These are phyloP conservation scores for Philhelius pedissequus DNA, from an alignment of 2,888 invertebrate species.

Conservation along the genomic window DNA sequence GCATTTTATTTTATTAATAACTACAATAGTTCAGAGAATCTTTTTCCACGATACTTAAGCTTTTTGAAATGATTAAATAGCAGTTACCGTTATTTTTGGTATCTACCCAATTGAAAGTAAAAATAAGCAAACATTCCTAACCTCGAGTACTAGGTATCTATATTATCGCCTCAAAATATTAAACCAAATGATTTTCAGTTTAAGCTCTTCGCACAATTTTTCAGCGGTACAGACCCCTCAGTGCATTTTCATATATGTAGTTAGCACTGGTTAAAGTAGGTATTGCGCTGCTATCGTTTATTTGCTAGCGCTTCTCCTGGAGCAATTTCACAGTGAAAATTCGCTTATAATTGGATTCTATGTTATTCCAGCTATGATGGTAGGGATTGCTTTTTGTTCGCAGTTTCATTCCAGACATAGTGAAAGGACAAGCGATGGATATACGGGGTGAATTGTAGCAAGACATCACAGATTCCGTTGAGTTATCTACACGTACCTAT, in stretches of 20 bases:
- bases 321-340: constrained; percentile 57
- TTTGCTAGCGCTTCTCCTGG: constrained; percentile 26
- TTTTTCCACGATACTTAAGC: too few species aligned
- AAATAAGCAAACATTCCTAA: not conserved
- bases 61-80: too few species aligned
- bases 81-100: too few species aligned
- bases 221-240: not conserved
- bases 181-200: not conserved
- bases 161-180: not conserved
- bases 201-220: not conserved
- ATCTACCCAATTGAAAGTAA: too few species aligned
- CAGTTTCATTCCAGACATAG: not conserved
- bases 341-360: constrained; percentile 67
- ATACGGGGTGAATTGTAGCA: too few species aligned
- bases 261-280: not conserved
- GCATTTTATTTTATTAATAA: too few species aligned
- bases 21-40: too few species aligned
- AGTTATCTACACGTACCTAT: not conserved
- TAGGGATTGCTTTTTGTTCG: not conserved
- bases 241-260: not conserved
- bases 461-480: not conserved
- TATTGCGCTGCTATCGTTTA: not conserved
- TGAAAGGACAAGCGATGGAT: not conserved
- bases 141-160: not conserved
- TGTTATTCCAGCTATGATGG: constrained; percentile 36